Base-by-base conservation (phyloP, 2,797 vertebrate genomes). In the Alauda arvensis region DNA sequence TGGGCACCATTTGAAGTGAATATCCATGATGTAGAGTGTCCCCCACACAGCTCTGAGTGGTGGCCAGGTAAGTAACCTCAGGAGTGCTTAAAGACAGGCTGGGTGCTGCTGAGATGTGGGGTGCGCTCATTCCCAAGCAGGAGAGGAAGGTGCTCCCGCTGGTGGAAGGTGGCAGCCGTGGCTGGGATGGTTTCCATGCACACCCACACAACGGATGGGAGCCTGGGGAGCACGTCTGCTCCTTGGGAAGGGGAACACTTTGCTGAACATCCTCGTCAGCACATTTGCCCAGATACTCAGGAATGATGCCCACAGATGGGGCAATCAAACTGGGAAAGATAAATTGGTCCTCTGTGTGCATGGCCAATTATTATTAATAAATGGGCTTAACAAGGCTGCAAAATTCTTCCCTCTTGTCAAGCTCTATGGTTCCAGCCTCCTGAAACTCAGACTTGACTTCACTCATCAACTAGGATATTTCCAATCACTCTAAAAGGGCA, bases 401-500 rank as follows among this genome's bases (percentile, higher is more conserved):
- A 46, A 88, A 85, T 52, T 55, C 56, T 78, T 76, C 49, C 29
- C 37, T 83, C 67, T 61, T 51, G 43, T 67, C 6, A 4, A 1
- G 4, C 52, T 53, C 40, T 24, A 10, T 1, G 8, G 63, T n/a
- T 85, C 33, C 52, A 67, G 45, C 62, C 83, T 87, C 51, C 65
- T 52, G 62, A 87, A 90, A 80, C 33, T 81, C 76, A 67, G 76
- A 55, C 56, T 93, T 87, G 79, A 67, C 83, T 87, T 69, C n/a
- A 45, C 67, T 81, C 63, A 70, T 87, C 85, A 83, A 34, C 61
- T 71, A 45, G 77, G 69, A 80, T 83, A 89, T 83, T 94, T 87
- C 88, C 75, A 85, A 21, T 68, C 83, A 34, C 83, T 93, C 40
- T 49, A 52, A 69, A 89, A 89, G 85, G 88, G 84, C 86, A 86